A percentile compares a stretch with the other conserved stretches of the same genome.
phyloP scores from a whole-genome alignment of 2,113 vertebrate species.

The Nycticebus coucang region DNA sequence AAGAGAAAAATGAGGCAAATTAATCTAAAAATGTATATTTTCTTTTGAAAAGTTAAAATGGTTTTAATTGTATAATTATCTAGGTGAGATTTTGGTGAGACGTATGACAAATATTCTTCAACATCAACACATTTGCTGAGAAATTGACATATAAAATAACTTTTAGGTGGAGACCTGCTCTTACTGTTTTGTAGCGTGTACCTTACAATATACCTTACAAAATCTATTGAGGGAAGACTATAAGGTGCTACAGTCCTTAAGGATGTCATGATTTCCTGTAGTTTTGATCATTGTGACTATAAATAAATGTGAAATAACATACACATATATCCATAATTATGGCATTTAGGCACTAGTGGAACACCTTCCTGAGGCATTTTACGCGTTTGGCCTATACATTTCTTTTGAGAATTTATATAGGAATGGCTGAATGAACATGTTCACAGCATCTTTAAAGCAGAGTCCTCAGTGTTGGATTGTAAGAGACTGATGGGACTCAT shows the following conservation, averaged over 20 bases:
- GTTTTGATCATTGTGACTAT: background rate
- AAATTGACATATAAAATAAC: background rate
- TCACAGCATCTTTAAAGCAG: background rate
- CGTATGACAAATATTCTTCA: background rate
- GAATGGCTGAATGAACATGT: background rate
- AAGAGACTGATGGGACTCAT: constrained; percentile 63
- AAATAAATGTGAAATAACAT: background rate
- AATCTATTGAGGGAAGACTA: background rate
- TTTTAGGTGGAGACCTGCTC: background rate
- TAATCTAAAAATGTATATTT: background rate
- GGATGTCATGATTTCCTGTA: background rate
- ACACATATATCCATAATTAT: background rate
- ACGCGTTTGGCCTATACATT: background rate
- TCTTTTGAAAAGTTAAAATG: background rate
- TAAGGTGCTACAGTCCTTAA: background rate
- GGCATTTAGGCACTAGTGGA: background rate
- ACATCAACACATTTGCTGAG: background rate
- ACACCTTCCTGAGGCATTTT: constrained; percentile 2
- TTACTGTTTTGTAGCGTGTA: background rate
- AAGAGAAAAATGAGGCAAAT: constrained; percentile 20
- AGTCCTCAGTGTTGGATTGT: constrained; percentile 1
- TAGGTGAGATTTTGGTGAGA: background rate
- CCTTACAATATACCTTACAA: background rate
- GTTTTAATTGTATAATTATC: background rate
- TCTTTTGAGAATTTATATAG: background rate